These are phyloP conservation scores for Knipowitschia caucasica DNA, from an alignment of 2,797 vertebrate species.

Conservation along the genomic window DNA sequence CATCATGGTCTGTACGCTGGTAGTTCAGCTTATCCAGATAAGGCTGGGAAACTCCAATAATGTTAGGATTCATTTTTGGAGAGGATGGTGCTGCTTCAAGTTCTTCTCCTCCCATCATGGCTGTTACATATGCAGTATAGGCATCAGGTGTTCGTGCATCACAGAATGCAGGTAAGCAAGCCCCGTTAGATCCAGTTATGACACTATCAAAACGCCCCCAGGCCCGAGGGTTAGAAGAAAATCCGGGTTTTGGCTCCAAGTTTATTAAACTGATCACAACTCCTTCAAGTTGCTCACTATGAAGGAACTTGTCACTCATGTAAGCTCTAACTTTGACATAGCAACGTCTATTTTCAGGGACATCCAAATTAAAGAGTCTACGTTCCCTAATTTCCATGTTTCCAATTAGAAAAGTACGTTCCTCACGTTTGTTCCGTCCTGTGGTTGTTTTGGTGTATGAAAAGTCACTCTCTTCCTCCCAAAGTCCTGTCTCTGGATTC, in stretches of 20 bases:
- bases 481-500: conserved; percentile 87
- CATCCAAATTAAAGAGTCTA: conserved; percentile 94
- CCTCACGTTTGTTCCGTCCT: conserved; percentile 84
- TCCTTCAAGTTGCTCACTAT: conserved; percentile 89
- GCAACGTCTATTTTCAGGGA: conserved; percentile 93
- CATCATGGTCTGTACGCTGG: conserved; percentile 87
- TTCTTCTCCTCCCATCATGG: conserved; percentile 91
- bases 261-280: conserved; percentile 90
- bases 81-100: conserved; percentile 90
- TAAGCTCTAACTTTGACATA: conserved; percentile 95
- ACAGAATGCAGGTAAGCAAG: conserved; percentile 95
- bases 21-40: conserved; percentile 90
- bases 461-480: conserved; percentile 90
- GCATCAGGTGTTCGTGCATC: conserved; percentile 82
- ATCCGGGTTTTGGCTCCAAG: conserved; percentile 90
- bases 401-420: conserved; percentile 92
- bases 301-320: conserved; percentile 89
- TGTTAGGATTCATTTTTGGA: conserved; percentile 82
- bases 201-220: conserved; percentile 98
- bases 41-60: conserved; percentile 89
- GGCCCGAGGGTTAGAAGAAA: conserved; percentile 86
- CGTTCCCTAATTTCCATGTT: conserved; percentile 93
- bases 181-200: conserved; percentile 89
- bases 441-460: conserved; percentile 38
- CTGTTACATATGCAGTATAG: conserved; percentile 90